These are phyloP conservation scores for Heliconius erato DNA, from an alignment of 2,888 invertebrate species.

Conservation along the genomic window DNA sequence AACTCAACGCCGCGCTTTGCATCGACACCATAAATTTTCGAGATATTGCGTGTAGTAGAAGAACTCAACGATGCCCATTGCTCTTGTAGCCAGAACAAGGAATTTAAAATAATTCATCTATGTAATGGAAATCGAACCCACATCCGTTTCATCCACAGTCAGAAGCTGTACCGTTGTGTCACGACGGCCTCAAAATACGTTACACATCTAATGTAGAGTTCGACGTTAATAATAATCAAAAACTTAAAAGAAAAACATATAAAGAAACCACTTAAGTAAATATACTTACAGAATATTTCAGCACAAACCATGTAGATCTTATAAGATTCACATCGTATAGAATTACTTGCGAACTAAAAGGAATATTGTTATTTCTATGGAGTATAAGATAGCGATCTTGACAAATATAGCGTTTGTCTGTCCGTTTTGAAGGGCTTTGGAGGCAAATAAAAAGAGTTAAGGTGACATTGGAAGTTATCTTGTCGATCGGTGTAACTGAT, in stretches of 20 bases:
- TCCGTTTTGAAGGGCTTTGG: conserved; percentile 38
- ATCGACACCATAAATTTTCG: too few relatives aligned
- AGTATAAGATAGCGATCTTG: conserved; percentile 44
- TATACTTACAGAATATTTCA: neutral
- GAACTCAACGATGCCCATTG: too few relatives aligned
- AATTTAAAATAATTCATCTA: too few relatives aligned
- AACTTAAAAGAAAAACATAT: neutral
- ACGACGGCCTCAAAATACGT: neutral
- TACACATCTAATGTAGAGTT: neutral
- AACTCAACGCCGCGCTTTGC: too few relatives aligned
- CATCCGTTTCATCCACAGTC: too few relatives aligned
- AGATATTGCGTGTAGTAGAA: too few relatives aligned
- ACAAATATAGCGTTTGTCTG: conserved; percentile 37
- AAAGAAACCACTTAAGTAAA: neutral
- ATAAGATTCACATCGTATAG: conserved; percentile 36
- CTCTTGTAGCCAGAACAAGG: too few relatives aligned
- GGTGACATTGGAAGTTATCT: conserved; percentile 22
- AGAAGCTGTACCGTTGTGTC: too few relatives aligned
- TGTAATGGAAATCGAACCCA: too few relatives aligned
- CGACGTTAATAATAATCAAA: neutral
- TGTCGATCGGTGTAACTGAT: conserved; percentile 21
- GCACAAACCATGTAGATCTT: neutral
- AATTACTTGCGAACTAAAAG: conserved; percentile 35
- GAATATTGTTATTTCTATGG: conserved; percentile 32
- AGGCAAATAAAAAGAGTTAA: conserved; percentile 24